Base-by-base conservation (phyloP, 2,888 invertebrate species). In the Eupithecia subfuscata region DNA sequence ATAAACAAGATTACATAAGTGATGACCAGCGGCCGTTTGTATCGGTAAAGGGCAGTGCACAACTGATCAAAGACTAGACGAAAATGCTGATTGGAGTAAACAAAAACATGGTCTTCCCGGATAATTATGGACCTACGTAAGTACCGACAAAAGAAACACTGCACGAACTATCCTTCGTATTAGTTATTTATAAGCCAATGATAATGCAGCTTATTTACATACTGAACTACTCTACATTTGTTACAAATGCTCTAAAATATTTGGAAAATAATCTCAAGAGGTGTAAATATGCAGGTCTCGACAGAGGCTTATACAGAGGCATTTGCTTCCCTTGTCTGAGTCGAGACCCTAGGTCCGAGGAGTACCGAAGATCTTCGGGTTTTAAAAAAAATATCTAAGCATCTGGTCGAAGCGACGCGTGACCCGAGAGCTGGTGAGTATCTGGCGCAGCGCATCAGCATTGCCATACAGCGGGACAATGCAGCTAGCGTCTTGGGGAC, bases 1-100 rank as follows among this genome's bases (percentile, higher is more conserved):
- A 85, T 80, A 85, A 88, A 87, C 83, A 80, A 76, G 75, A 79
- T 82, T 79, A 78, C 78, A 75, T 74, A 75, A 76, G 73, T 79
- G 75, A 76, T 79, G 76, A 78, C 77, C 71, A 71, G 73, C 75
- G 73, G 70, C 72, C 69, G 70, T 45, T 56, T 64, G 43, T 45
- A 43, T 67, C 34, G 43, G 64, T 79, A 75, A 76, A 69, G 79
- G 43, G 52, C 65, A 70, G 75, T 63, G 16, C 68, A 74, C 73
- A 74, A 48, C 64, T n/a, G 65, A 40, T 11, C 12, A 37, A 12
- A 67, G n/a, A 40, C 11, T 6, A 18, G 2, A 37, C 1, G 18
- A 12, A 37, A 67, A 67, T 67, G 12, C 18, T 34, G 30, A 67
- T n/a, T n/a, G n/a, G 52, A n/a, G n/a, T n/a, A 12, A 60, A 60